Base-by-base conservation (phyloP, 2,113 vertebrate genomes). In the Manacus vitellinus region DNA sequence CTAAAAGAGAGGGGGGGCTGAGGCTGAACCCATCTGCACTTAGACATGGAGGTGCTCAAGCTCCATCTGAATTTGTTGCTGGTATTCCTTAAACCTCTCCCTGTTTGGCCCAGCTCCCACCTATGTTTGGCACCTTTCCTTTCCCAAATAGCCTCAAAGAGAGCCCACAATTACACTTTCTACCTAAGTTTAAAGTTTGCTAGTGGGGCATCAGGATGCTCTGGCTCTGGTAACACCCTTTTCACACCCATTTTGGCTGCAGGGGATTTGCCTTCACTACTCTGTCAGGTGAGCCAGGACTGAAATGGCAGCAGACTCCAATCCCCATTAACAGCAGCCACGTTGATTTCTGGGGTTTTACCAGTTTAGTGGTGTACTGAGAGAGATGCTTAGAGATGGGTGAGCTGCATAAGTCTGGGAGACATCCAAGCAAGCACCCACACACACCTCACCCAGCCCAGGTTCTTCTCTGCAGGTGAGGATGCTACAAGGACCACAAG, bases 291-390 rank as follows among this genome's bases (percentile, higher is more conserved):
- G 16, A 41, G 14, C 4, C 30, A 51, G 49, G 39, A 41, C 25
- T 8, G 35, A 37, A 75, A 33, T 0, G 0, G n/a, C 24, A 6
- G 2, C 28, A 10, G 41, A 8, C 11, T 8, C 71, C 3, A 1
- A 15, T 2, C 23, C 31, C 44, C 0, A 0, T 15, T 39, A 13
- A 7, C 7, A 27, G 46, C 39, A 22, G 18, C 73, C 65, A 3
- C 0, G 0, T 3, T 1, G 2, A 8, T 15, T 79, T 31, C 47
- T 17, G 30, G 17, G 23, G n/a, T 20, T 63, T 77, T 18, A 33
- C 28, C 25, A 14, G 22, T 74, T 74, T 62, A 6, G 10, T 0
- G 2, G 4, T 1, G 1, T 17, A 8, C 22, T 37, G 59, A 55
- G 49, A 79, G 43, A 66, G 41, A 18, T 23, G 39, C 33, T 51